Evolutionary conservation across 2,797 vertebrate species (phyloP).

Genomic region (Sebastes alutus): DNA sequence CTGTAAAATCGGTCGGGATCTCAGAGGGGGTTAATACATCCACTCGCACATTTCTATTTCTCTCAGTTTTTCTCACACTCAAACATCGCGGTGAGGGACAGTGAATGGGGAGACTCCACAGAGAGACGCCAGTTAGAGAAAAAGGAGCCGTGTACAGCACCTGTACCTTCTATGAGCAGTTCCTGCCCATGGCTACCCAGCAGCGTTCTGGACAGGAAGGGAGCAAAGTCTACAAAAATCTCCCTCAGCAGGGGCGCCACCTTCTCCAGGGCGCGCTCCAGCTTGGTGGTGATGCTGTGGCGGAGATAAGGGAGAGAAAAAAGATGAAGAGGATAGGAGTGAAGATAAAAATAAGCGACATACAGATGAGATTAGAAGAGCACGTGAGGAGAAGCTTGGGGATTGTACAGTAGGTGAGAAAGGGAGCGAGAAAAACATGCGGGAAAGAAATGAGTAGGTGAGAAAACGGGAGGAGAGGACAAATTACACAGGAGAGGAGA

Average conservation of each 20-base stretch:
- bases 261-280: constrained; percentile 98
- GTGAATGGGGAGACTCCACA: constrained; percentile 81
- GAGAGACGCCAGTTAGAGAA: constrained; percentile 84
- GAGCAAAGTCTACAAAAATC: constrained; percentile 99
- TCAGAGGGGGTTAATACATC: not conserved
- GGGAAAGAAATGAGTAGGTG: constrained; percentile 18
- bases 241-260: constrained; percentile 97
- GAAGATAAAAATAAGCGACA: constrained; percentile 24
- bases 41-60: not conserved
- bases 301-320: not conserved
- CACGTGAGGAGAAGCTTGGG: constrained; percentile 1
- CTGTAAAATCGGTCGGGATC: no score
- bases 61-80: constrained; percentile 28
- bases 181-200: constrained; percentile 99
- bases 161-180: constrained; percentile 99
- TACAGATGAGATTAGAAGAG: constrained; percentile 29
- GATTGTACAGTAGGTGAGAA: constrained; percentile 16
- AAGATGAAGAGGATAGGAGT: constrained; percentile 9
- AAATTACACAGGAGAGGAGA: constrained; percentile 14
- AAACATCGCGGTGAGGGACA: constrained; percentile 70
- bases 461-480: not conserved
- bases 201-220: constrained; percentile 95
- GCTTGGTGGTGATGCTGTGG: constrained; percentile 96
- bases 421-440: constrained; percentile 22
- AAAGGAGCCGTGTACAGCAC: constrained; percentile 87